Base-by-base conservation (phyloP, 2,888 invertebrate genomes). In the Diloba caeruleocephala region DNA sequence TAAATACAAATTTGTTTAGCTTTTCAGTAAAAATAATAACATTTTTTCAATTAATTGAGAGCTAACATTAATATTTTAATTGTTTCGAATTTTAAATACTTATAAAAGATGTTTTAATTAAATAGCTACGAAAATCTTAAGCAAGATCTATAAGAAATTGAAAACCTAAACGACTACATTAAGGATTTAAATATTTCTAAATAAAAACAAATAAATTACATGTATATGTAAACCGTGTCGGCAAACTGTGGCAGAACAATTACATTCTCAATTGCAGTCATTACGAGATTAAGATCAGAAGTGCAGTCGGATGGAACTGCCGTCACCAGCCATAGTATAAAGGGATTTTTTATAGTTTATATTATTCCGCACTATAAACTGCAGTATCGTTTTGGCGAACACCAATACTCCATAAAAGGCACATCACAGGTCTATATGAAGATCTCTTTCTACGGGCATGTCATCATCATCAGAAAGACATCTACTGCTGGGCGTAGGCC, bases 221-320 rank as follows among this genome's bases (percentile, higher is more conserved):
- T 33, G 21, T 13, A 12, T 42, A 59, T 73, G 70, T 76, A 73
- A 78, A 78, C 78, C 71, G 44, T 74, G 76, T 56, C 73, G 66
- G 44, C 36, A 48, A 69, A 77, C 45, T 64, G 46, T 67, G 67
- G 42, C 72, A 60, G 39, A 53, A 58, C 53, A 71, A 77, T 77
- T 73, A 71, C 39, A 55, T 10, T 57, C 72, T 73, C 75, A 60
- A 79, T 79, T 74, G 75, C 73, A 61, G 70, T 72, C 61, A 77
- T 81, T 78, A 78, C 7, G 15, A 43, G 80, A 81, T 80, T 61
- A 70, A 15, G 41, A 81, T 81, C 78, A 34, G 28, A 10, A 19
- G 53, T 32, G 68, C 76, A 67, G 55, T 60, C 37, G 67, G 9
- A 36, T 44, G 64, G 56, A 57, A 74, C 65, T 1, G 1, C 26